Evolutionary conservation across 2,888 invertebrate genomes (phyloP).

Genomic region (Melieria omissa): DNA sequence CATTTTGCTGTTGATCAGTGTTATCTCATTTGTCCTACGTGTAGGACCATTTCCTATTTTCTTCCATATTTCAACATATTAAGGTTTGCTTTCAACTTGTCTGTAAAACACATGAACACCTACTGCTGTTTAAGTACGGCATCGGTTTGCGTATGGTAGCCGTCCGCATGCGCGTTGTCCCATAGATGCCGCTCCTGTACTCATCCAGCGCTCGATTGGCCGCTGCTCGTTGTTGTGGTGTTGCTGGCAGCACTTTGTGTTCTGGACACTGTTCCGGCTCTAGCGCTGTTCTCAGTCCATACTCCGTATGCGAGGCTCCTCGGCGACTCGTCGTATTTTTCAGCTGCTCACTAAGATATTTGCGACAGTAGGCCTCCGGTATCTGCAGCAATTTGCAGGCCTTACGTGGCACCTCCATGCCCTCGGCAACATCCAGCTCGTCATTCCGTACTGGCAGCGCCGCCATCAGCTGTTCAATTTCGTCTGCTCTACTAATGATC

Average conservation of each 20-base stretch:
- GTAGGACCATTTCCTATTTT: too few species aligned
- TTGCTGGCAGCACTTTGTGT: constrained; percentile 7
- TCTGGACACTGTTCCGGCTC: constrained; percentile 5
- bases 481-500: constrained; percentile 3
- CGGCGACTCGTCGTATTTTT: neutral
- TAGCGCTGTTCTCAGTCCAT: neutral
- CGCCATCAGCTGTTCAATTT: constrained; percentile 60
- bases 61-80: too few species aligned
- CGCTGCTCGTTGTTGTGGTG: neutral
- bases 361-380: constrained; percentile 54
- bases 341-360: constrained; percentile 45
- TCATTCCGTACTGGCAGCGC: constrained; percentile 53
- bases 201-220: neutral
- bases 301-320: constrained; percentile 5
- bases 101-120: constrained; percentile 44
- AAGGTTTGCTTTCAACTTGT: too few species aligned
- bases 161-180: constrained; percentile 58
- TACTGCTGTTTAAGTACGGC: constrained; percentile 62
- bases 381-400: constrained; percentile 63
- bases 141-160: constrained; percentile 61
- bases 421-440: constrained; percentile 12
- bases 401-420: constrained; percentile 53
- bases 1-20: too few species aligned
- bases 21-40: too few species aligned
- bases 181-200: constrained; percentile 53